Conservation (phyloP, 92 coral and sea anemone genomes). For the Zoanthus solanderi region DNA sequence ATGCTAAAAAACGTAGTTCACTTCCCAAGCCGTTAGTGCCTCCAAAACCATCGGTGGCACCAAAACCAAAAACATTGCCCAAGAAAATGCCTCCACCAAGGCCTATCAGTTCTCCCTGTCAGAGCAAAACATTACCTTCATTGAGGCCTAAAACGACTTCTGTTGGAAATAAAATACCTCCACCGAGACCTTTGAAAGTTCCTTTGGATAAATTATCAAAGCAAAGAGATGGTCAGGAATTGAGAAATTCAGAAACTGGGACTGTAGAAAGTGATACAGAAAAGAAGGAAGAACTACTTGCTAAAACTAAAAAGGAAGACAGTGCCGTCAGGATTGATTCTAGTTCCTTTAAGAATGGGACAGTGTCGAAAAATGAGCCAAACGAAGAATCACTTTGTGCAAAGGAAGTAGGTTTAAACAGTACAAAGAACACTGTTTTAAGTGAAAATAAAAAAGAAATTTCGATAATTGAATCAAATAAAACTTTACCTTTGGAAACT, state of each 20-base stretch:
- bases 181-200: background rate
- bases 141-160: background rate
- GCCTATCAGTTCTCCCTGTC: background rate
- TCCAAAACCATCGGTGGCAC: background rate
- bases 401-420: background rate
- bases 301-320: background rate
- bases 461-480: background rate
- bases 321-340: background rate
- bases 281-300: background rate
- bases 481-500: background rate
- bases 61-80: constrained; percentile 15
- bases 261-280: background rate
- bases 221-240: background rate
- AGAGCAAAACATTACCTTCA: background rate
- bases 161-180: background rate
- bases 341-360: background rate
- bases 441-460: background rate
- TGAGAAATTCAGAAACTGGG: constrained; percentile 2
- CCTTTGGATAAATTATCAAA: background rate
- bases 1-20: background rate
- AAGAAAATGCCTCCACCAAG: constrained; percentile 23
- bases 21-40: constrained; percentile 14
- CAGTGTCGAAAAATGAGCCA: background rate
- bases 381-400: background rate
- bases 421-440: background rate